Percentiles rank a stretch among this genome's conserved stretches.
These are phyloP conservation scores for Campopleginae sp. DNA, from an alignment of 2,888 invertebrate species.

Conservation along the genomic window DNA sequence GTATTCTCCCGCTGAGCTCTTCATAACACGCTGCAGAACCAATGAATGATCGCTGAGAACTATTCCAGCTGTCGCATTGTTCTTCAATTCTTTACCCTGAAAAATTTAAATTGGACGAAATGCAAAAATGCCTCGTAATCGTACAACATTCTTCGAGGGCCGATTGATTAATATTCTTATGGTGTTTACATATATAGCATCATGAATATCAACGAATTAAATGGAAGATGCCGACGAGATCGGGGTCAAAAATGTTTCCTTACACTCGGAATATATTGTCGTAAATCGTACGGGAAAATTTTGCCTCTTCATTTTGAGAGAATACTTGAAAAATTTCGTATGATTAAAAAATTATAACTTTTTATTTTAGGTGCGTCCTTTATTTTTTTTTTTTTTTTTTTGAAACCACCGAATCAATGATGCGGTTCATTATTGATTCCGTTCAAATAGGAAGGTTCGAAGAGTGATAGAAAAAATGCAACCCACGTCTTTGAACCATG, in stretches of 20 bases:
- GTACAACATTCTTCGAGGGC: background rate
- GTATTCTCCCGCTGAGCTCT: constrained; percentile 94
- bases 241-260: background rate
- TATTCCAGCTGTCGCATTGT: constrained; percentile 92
- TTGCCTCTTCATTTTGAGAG: background rate
- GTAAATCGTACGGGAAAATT: background rate
- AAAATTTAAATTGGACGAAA: constrained; percentile 67
- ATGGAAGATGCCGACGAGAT: background rate
- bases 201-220: background rate
- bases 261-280: background rate
- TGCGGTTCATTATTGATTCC: constrained; percentile 2
- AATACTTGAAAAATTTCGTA: background rate
- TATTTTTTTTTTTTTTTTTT: too few relatives aligned
- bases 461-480: constrained; percentile 52
- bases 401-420: background rate
- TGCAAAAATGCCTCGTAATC: background rate
- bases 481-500: constrained; percentile 96
- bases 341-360: background rate
- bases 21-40: constrained; percentile 93
- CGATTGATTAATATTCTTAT: constrained; percentile 2
- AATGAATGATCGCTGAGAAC: constrained; percentile 94
- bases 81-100: constrained; percentile 92
- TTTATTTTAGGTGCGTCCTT: background rate
- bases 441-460: constrained; percentile 9
- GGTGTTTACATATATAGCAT: background rate